phyloP scores from a whole-genome alignment of 2,888 invertebrate species.

The Synanthedon vespiformis region DNA sequence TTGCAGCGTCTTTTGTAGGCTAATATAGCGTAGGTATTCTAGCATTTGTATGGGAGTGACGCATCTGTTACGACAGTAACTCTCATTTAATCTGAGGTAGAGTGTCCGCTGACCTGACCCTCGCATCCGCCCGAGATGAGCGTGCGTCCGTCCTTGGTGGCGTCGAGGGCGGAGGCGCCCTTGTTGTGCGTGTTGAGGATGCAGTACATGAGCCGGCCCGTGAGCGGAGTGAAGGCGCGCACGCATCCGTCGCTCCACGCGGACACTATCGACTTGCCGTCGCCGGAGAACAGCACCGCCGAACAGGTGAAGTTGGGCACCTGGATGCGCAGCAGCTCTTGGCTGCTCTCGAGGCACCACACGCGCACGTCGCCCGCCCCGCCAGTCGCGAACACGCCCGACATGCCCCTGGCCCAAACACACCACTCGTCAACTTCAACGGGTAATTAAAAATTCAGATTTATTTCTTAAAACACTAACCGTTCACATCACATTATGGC shows the following conservation, averaged over 20 bases:
- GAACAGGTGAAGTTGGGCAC: constrained; percentile 92
- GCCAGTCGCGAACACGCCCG: constrained; percentile 89
- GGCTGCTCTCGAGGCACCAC: constrained; percentile 82
- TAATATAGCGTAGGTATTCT: no score
- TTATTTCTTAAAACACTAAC: no score
- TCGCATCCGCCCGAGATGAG: constrained; percentile 92
- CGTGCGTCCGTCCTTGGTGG: constrained; percentile 76
- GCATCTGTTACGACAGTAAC: no score
- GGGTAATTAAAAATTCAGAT: no score
- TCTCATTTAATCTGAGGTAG: no score
- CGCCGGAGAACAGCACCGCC: constrained; percentile 79
- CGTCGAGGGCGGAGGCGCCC: constrained; percentile 85
- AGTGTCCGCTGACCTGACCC: constrained; percentile 75
- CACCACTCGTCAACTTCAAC: constrained; percentile 81
- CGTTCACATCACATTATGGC: no score
- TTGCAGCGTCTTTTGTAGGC: no score
- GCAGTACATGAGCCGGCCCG: constrained; percentile 82
- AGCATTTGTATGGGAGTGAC: no score
- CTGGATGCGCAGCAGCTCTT: constrained; percentile 84
- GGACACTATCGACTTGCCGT: constrained; percentile 85
- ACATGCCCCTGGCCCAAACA: constrained; percentile 73
- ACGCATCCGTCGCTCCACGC: constrained; percentile 89
- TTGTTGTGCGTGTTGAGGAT: constrained; percentile 92
- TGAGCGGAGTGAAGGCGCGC: constrained; percentile 84
- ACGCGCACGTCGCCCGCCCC: constrained; percentile 87